Conservation (phyloP, 2,888 invertebrate species). For the Drosophila mulleri region DNA sequence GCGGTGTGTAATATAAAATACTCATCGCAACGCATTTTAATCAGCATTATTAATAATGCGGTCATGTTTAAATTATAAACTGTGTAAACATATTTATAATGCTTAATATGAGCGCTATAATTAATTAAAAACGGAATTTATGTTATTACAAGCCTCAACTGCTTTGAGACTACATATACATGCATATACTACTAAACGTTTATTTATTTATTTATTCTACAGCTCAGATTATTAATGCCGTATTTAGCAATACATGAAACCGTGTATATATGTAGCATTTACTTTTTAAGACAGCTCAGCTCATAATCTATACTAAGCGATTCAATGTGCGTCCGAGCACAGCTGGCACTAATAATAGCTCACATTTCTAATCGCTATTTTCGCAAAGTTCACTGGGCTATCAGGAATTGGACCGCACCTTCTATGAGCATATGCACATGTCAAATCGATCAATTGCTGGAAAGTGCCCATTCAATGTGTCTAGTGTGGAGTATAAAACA, state of each 20-base stretch:
- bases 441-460: conserved; percentile 42
- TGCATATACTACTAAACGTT: too few species aligned
- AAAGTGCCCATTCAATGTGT: conserved; percentile 34
- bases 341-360: conserved; percentile 2
- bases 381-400: conserved; percentile 31
- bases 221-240: not conserved
- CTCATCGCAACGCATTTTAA: conserved; percentile 25
- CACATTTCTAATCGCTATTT: conserved; percentile 21
- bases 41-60: conserved; percentile 41
- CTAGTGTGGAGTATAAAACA: conserved; percentile 43
- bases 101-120: conserved; percentile 3
- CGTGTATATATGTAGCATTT: not conserved
- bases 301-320: not conserved
- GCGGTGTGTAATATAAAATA: conserved; percentile 16
- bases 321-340: not conserved
- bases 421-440: conserved; percentile 4
- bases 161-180: not conserved
- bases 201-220: not conserved
- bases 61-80: conserved; percentile 43
- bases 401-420: conserved; percentile 26
- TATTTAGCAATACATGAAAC: not conserved
- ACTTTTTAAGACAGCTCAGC: conserved; percentile 1
- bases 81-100: conserved; percentile 45
- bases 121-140: not conserved
- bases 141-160: not conserved